A percentile compares a stretch with the other conserved stretches of the same genome.
phyloP scores from a whole-genome alignment of 2,113 vertebrate genomes.

The Hydropotes inermis region DNA sequence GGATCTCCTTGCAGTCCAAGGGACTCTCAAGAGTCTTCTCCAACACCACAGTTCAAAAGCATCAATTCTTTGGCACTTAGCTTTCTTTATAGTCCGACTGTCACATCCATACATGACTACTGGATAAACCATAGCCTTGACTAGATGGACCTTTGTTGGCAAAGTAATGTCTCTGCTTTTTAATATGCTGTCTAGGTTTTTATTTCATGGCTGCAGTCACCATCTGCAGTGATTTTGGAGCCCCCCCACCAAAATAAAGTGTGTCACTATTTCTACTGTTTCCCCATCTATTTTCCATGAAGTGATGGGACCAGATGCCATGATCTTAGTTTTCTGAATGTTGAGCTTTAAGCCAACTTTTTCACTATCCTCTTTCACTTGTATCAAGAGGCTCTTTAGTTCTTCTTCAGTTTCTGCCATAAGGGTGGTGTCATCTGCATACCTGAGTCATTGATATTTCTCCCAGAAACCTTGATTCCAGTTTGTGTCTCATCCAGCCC shows the following conservation, averaged over 20 bases:
- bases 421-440: background rate
- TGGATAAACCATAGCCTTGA: background rate
- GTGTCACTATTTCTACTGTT: background rate
- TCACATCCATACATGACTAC: background rate
- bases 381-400: background rate
- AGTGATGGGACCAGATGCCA: background rate
- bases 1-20: background rate
- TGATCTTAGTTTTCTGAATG: background rate
- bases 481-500: background rate
- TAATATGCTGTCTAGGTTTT: background rate
- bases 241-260: background rate
- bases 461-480: background rate
- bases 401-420: background rate
- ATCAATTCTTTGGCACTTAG: background rate
- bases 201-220: background rate
- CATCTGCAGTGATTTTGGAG: background rate
- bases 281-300: background rate
- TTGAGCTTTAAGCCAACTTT: background rate
- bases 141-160: background rate
- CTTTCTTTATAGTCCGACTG: background rate
- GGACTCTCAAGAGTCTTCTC: background rate
- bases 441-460: background rate
- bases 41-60: background rate
- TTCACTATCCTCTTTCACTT: background rate
- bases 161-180: background rate